phyloP scores from a whole-genome alignment of 1,140 invertebrate genomes.

The Oryctes rhinoceros region DNA sequence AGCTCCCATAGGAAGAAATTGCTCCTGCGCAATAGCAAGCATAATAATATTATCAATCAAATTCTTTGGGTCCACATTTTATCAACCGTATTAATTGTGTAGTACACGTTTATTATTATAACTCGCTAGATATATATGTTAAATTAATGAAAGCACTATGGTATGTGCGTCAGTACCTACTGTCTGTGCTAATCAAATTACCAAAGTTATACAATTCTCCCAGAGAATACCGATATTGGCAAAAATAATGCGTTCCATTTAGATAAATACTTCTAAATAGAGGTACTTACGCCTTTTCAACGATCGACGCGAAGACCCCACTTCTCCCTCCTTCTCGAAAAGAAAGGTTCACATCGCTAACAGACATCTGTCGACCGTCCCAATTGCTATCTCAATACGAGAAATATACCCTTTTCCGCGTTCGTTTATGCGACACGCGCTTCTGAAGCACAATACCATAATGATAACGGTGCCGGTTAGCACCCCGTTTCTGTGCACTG shows the following conservation, averaged over 20 bases:
- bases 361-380: background rate
- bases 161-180: too few species aligned
- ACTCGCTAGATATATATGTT: too few species aligned
- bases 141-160: too few species aligned
- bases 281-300: background rate
- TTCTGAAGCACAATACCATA: background rate
- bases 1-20: too few species aligned
- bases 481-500: background rate
- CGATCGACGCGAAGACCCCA: background rate
- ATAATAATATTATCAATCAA: too few species aligned
- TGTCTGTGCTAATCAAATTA: background rate
- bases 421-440: constrained; percentile 11
- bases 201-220: background rate
- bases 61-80: too few species aligned
- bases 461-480: background rate
- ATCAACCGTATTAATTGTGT: too few species aligned
- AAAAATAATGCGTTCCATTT: background rate
- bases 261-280: background rate
- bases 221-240: background rate
- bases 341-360: background rate
- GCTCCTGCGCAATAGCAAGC: too few species aligned
- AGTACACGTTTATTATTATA: too few species aligned
- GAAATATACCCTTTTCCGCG: background rate
- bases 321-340: background rate
- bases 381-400: constrained; percentile 2